Base-by-base conservation (phyloP, 2,888 invertebrate species). In the Hydrotaea cyrtoneurina region DNA sequence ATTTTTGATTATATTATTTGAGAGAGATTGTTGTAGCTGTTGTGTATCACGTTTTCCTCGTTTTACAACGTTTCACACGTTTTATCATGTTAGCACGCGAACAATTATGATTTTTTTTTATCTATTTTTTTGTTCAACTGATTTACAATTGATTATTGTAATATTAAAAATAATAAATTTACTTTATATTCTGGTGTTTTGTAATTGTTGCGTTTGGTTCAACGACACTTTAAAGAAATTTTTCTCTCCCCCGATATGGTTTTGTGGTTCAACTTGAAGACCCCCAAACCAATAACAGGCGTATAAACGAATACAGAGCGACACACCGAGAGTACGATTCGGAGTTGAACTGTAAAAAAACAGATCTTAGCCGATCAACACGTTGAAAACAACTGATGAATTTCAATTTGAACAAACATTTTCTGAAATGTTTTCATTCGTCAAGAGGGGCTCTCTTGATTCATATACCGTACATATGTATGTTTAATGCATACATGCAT, bases 361-460 rank as follows among this genome's bases (percentile, higher is more conserved):
- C 31, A 55, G 82, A 82, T 80, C 85, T 80, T 59, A 75, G 82
- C 77, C 64, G 82, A 85, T 85, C 85, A 75, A 72, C 80, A 74
- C 77, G 26, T 78, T 75, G 71, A 82, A 82, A 85, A 80, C 82
- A 82, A 85, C 85, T 85, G 81, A 85, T 69, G 43, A n/a, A 43
- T 69, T 69, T 46, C 19, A 46, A 43, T 69, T 46, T 15, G 46
- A 46, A 69, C 69, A 69, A 69, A 69, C 69, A 69, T 21, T 69
- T 43, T 69, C 39, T 46, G 66, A 66, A 66, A 66, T 69, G 46
- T 69, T 46, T 69, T 46, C 21, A 5, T 69, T 66, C 46, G 19
- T 36, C 36, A 36, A n/a, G 62, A 2, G 10, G 2, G 23, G 23
- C 59, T 59, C 59, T 59, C 59, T 59, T 39, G 39, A 43, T 19